These are phyloP conservation scores for Etheostoma cragini DNA, from an alignment of 2,113 vertebrate genomes.

Conservation along the genomic window DNA sequence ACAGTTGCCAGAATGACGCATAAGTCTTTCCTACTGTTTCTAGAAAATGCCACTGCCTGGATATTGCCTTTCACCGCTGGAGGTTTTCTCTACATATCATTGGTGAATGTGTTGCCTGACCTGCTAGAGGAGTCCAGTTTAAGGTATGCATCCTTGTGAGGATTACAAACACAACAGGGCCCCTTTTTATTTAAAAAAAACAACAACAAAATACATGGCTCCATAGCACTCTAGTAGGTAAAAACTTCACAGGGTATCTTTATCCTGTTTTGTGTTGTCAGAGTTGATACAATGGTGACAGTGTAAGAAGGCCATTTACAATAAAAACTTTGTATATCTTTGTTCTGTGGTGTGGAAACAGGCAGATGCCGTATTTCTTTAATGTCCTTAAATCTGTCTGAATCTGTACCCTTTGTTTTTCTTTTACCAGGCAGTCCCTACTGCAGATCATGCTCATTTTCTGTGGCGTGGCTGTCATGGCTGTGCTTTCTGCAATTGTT, in stretches of 20 bases:
- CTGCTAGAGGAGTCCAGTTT: slow-evolving; percentile 92
- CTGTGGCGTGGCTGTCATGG: slow-evolving; percentile 92
- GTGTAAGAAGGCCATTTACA: not conserved
- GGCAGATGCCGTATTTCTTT: not conserved
- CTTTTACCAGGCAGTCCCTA: slow-evolving; percentile 87
- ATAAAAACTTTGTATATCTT: not conserved
- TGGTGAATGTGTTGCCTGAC: slow-evolving; percentile 97
- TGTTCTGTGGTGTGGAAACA: slow-evolving; percentile 1
- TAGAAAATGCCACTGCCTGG: slow-evolving; percentile 92
- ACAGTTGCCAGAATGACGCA: not conserved
- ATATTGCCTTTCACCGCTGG: slow-evolving; percentile 96
- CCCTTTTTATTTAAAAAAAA: too few relatives aligned
- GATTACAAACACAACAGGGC: not conserved
- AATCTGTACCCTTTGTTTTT: slow-evolving; percentile 8
- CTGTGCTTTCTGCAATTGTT: slow-evolving; percentile 86
- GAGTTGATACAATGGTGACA: not conserved
- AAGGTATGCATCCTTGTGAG: slow-evolving; percentile 80
- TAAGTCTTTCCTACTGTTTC: slow-evolving; percentile 1
- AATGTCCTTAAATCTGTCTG: slow-evolving; percentile 4
- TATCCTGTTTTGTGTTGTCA: not conserved
- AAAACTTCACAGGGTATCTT: not conserved
- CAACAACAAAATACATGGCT: not conserved
- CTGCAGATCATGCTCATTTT: slow-evolving; percentile 92
- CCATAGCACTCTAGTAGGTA: not conserved
- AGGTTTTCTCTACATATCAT: slow-evolving; percentile 96